Evolutionary conservation across 2,888 invertebrate species (phyloP).

Genomic region (Anthrax anthrax): DNA sequence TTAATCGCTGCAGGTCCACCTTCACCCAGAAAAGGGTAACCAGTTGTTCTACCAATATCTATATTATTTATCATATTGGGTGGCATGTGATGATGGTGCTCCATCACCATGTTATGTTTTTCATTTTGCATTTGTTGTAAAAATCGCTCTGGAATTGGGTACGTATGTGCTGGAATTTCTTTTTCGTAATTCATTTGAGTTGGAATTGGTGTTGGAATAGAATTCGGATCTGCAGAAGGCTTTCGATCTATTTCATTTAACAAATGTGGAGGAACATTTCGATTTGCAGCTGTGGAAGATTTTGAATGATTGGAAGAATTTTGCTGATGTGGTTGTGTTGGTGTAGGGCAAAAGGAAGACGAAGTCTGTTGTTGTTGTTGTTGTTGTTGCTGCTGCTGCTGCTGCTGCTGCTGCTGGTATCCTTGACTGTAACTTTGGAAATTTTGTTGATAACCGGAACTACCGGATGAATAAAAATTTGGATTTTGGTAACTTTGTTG

Average conservation of each 20-base stretch:
- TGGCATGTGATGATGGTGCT: constrained; percentile 16
- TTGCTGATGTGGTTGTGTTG: constrained; percentile 7
- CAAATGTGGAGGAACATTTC: constrained; percentile 3
- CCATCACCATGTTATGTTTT: constrained; percentile 9
- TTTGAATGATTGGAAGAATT: constrained; percentile 14
- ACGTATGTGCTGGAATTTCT: constrained; percentile 34
- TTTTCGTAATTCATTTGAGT: constrained; percentile 34
- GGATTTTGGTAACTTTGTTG: constrained; percentile 9
- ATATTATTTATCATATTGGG: constrained; percentile 2
- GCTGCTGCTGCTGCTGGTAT: constrained; percentile 15
- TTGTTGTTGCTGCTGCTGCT: constrained; percentile 16
- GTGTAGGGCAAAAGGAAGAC: constrained; percentile 17
- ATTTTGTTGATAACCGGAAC: constrained; percentile 11
- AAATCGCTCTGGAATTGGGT: constrained; percentile 31
- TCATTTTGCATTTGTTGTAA: constrained; percentile 15
- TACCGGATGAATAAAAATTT: constrained; percentile 9
- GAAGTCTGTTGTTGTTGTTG: constrained; percentile 25
- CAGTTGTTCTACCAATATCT: constrained; percentile 17
- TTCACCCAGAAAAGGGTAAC: constrained; percentile 49
- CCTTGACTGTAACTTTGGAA: constrained; percentile 10
- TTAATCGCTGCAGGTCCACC: constrained; percentile 51
- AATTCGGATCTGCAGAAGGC: constrained; percentile 21
- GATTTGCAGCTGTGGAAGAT: constrained; percentile 12
- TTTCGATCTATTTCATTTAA: constrained; percentile 28
- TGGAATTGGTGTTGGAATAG: constrained; percentile 28